Evolutionary conservation across 1,140 invertebrate species (phyloP), one percentile per base, ranked within the genome.

Genomic region (Drosophila jambulina): DNA sequence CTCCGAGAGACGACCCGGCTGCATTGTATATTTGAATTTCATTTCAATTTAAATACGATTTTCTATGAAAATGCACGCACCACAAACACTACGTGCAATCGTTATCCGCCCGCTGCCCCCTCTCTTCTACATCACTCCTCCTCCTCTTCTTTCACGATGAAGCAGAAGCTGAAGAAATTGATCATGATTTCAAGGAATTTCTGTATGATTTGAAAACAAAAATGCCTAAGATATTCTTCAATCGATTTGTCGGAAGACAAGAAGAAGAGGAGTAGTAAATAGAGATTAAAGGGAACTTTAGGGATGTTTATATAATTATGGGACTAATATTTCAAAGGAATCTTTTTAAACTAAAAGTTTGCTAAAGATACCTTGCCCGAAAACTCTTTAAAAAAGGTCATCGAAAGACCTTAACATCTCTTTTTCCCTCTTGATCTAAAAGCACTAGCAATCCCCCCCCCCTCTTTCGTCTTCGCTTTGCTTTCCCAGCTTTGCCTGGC

Each of bases 11-110:
- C 64, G 27, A 27, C 45, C 27, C 63, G 71, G 48, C 68, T 87
- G 84, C 84, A 88, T 90, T 90, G 85, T 90, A 90, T 85, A 85
- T 90, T 90, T 90, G 81, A 90, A 85, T 85, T 85, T 90, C 78
- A 90, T 85, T 90, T 90, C 81, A 90, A 90, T 90, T 90, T 90
- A 90, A 90, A 90, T 90, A 90, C 86, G 77, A 90, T 90, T 90
- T 90, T 90, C 85, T 90, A 90, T 90, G 85, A 90, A 90, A 90
- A 90, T 82, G 85, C 85, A 88, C 85, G 84, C 85, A 87, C 86
- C 79, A 71, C 80, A 87, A 72, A 76, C 62, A 56, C 54, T 78
- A 76, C 74, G 75, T 78, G 75, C 75, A 69, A 70, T 70, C 46
- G 67, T 43, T 38, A 71, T 45, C 54, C 57, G 59, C 38, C 59